Base-by-base conservation (phyloP, 2,113 vertebrate genomes). In the Aspidoscelis tigris region DNA sequence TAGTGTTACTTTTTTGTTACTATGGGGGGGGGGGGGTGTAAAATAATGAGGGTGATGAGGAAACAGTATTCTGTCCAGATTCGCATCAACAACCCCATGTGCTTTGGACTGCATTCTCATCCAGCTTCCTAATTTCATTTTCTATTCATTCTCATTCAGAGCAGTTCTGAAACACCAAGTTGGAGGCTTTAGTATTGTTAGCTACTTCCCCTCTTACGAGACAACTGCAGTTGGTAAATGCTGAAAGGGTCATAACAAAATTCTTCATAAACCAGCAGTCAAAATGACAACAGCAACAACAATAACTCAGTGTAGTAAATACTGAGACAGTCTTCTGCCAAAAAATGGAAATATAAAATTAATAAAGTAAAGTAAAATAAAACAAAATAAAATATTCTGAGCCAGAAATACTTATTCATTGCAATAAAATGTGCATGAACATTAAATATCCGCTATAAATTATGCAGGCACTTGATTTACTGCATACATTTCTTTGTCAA, bases 391-490 rank as follows among this genome's bases (percentile, higher is more conserved):
- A 14, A 11, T 41, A 71, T 39, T 66, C 47, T 55, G 10, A 81
- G 39, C 39, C 6, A 71, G n/a, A 24, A 22, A 16, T 58, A 58
- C 58, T 55, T 81, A 70, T 81, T 71, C 12, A 41, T 39, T 71
- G 6, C 50, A 81, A 72, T 81, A 61, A 81, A 58, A 81, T 72
- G 69, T 5, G 24, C 20, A 72, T 72, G 20, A 80, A 58, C n/a
- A 81, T 81, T 41, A 71, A 71, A 80, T 70, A 39, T 44, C 53
- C 50, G 14, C 69, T 41, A 41, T 81, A 81, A 72, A 24, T 81
- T 18, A 72, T 81, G 50, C 6, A 26, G 53, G 43, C 33, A 5
- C 68, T 72, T 72, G 11, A 72, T 81, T 58, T 58, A 58, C 71
- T 22, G 12, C 53, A 26, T 73, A 22, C 33, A 72, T 70, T 81